phyloP scores from a whole-genome alignment of 1,140 invertebrate species.

The Cyclina sinensis region DNA sequence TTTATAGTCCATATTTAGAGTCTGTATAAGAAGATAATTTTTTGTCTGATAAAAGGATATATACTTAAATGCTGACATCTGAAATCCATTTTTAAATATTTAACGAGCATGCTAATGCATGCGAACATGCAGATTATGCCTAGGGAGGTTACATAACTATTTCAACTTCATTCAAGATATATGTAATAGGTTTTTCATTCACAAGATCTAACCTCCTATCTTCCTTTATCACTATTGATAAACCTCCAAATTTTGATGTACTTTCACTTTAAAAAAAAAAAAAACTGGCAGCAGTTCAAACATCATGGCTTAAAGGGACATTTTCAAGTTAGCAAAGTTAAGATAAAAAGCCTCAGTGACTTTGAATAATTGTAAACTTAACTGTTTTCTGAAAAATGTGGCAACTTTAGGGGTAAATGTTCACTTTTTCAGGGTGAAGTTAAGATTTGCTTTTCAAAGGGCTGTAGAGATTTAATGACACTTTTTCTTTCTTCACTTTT shows the following conservation, averaged over 20 bases:
- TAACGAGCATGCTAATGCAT: neutral
- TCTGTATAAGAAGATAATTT: too few relatives aligned
- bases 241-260: slow-evolving; percentile 35
- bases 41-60: too few relatives aligned
- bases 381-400: too few relatives aligned
- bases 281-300: slow-evolving; percentile 26
- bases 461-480: too few relatives aligned
- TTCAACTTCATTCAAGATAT: neutral
- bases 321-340: neutral
- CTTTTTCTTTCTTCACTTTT: too few relatives aligned
- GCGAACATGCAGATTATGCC: slow-evolving; percentile 1
- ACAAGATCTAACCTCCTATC: slow-evolving; percentile 21
- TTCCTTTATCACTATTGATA: slow-evolving; percentile 40
- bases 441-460: too few relatives aligned
- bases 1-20: too few relatives aligned
- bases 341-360: too few relatives aligned
- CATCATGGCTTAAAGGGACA: slow-evolving; percentile 27
- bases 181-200: slow-evolving; percentile 14
- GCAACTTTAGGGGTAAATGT: too few relatives aligned
- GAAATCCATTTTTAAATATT: neutral
- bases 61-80: too few relatives aligned
- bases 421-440: too few relatives aligned
- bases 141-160: neutral
- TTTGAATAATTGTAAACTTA: too few relatives aligned
- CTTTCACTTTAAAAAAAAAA: slow-evolving; percentile 43